These are phyloP conservation scores for Drosophila sulfurigaster DNA, from an alignment of 1,140 invertebrate species.

Conservation along the genomic window DNA sequence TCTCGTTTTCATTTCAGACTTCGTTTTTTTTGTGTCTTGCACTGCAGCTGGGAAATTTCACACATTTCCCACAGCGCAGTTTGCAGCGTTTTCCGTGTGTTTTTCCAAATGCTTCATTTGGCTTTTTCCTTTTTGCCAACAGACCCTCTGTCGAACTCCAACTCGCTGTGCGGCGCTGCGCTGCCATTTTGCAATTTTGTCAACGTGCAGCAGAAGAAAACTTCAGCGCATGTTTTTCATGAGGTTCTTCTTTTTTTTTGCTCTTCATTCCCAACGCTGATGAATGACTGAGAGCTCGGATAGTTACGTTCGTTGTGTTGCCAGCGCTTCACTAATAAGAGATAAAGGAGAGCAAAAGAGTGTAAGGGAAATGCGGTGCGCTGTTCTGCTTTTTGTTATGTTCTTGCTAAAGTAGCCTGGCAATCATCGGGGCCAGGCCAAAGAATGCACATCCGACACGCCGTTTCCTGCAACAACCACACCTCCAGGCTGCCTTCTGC, in stretches of 20 bases:
- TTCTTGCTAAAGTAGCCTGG: slow-evolving; percentile 35
- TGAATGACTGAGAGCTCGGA: slow-evolving; percentile 58
- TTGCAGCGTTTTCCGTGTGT: slow-evolving; percentile 50
- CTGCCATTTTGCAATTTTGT: slow-evolving; percentile 55
- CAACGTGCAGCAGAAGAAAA: slow-evolving; percentile 50
- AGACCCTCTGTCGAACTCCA: too few species aligned
- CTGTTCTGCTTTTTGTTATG: slow-evolving; percentile 43
- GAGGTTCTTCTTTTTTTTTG: slow-evolving; percentile 19
- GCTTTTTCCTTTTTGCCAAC: slow-evolving; percentile 21
- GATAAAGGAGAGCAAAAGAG: slow-evolving; percentile 28
- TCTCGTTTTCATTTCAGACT: not conserved
- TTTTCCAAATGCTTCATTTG: slow-evolving; percentile 62
- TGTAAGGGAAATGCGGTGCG: slow-evolving; percentile 14
- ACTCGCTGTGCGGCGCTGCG: not conserved
- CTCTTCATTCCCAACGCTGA: slow-evolving; percentile 35
- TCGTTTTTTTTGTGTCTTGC: slow-evolving; percentile 19
- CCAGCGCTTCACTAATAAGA: slow-evolving; percentile 56
- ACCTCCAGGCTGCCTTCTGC: not conserved
- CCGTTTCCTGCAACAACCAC: slow-evolving; percentile 55
- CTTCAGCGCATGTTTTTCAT: slow-evolving; percentile 31
- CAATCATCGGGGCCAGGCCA: slow-evolving; percentile 45
- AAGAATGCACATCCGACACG: slow-evolving; percentile 74
- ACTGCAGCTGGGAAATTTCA: slow-evolving; percentile 78
- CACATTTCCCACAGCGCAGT: slow-evolving; percentile 78
- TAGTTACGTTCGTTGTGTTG: slow-evolving; percentile 12